These are phyloP conservation scores for Saccostrea cuccullata DNA, from an alignment of 1,140 invertebrate genomes.

Conservation along the genomic window DNA sequence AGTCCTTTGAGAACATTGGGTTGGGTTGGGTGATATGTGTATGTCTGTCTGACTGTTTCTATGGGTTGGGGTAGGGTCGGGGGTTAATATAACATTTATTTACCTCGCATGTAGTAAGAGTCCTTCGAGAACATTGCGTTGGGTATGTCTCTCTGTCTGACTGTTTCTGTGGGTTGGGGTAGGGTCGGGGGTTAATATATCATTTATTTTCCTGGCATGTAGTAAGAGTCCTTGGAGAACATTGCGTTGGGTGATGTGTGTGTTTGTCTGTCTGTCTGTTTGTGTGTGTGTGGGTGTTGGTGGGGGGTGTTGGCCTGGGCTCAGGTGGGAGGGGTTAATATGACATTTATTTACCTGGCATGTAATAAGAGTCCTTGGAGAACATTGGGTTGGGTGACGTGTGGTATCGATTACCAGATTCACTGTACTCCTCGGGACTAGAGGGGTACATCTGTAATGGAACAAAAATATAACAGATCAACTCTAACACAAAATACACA, in stretches of 20 bases:
- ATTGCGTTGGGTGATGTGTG: constrained; percentile 80
- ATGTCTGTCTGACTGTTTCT: not conserved
- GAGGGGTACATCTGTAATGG: constrained; percentile 73
- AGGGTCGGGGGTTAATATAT: not conserved
- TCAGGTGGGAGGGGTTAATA: not conserved
- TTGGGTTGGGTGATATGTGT: constrained; percentile 79
- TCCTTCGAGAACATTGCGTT: not conserved
- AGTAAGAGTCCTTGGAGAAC: constrained; percentile 82
- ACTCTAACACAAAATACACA: not conserved
- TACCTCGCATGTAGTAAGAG: not conserved
- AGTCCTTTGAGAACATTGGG: constrained; percentile 81
- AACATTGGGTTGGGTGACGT: constrained; percentile 88
- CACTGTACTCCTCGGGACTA: constrained; percentile 89
- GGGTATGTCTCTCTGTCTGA: not conserved
- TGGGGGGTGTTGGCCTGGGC: not conserved
- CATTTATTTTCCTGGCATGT: constrained; percentile 76
- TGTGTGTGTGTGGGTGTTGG: too few relatives aligned
- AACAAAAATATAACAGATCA: not conserved
- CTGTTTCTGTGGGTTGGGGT: not conserved
- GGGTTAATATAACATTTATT: not conserved
- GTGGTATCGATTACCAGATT: constrained; percentile 86
- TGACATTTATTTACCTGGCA: constrained; percentile 74
- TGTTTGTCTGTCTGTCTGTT: not conserved
- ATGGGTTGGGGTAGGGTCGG: too few relatives aligned
- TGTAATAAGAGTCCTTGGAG: constrained; percentile 81